These are phyloP conservation scores for Prunella himalayana DNA, from an alignment of 2,113 vertebrate genomes.

Conservation along the genomic window DNA sequence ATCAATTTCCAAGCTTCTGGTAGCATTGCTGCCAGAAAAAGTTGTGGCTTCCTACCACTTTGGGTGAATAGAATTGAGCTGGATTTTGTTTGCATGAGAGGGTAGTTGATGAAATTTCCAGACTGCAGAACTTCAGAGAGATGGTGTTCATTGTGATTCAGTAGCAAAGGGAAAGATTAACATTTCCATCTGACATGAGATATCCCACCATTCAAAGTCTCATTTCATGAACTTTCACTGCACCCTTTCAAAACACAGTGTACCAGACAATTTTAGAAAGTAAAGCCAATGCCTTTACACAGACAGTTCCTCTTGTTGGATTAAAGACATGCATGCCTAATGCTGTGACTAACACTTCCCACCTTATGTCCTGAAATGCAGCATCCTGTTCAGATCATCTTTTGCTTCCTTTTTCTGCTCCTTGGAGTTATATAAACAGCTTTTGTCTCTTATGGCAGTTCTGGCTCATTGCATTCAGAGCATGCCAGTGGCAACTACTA, in stretches of 20 bases:
- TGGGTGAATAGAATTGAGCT: neutral
- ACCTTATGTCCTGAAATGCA: slow-evolving; percentile 45
- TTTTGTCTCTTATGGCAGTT: neutral
- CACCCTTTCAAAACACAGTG: neutral
- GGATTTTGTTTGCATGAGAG: neutral
- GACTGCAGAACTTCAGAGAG: neutral
- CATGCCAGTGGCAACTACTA: neutral
- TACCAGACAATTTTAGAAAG: slow-evolving; percentile 2
- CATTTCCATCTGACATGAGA: neutral
- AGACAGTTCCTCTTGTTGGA: neutral
- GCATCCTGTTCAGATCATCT: neutral
- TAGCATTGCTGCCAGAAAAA: neutral
- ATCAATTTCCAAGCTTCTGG: neutral
- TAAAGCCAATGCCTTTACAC: neutral
- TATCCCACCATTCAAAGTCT: neutral
- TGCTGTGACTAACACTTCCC: slow-evolving; percentile 56
- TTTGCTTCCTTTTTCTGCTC: slow-evolving; percentile 7
- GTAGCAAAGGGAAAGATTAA: neutral
- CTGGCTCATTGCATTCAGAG: neutral
- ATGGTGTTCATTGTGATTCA: neutral
- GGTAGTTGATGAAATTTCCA: neutral
- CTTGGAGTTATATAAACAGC: neutral
- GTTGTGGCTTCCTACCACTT: neutral
- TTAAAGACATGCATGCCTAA: neutral
- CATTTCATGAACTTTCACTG: neutral